These are phyloP conservation scores for Larimichthys crocea DNA, from an alignment of 2,113 vertebrate genomes.

Conservation along the genomic window DNA sequence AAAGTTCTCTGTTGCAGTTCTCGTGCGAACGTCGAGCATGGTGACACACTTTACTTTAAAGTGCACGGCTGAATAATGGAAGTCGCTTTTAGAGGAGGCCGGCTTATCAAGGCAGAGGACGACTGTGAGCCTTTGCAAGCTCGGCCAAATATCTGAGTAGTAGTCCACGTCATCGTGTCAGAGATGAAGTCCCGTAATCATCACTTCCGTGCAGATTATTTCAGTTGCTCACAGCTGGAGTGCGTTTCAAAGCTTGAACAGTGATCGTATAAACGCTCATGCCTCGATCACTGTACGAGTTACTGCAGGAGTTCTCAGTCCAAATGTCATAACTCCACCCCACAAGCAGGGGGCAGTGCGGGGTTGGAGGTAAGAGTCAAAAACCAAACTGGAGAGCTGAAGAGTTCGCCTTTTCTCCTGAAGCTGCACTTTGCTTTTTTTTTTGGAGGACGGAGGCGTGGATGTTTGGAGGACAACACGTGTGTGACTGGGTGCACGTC, in stretches of 20 bases:
- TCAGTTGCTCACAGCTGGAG: conserved; percentile 6
- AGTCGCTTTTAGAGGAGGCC: conserved; percentile 10
- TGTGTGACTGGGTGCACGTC: conserved; percentile 9
- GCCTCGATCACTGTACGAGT: not conserved
- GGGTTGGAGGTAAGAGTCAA: not conserved
- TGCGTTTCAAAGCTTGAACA: conserved; percentile 1
- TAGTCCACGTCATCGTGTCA: not conserved
- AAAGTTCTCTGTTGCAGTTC: conserved; percentile 25
- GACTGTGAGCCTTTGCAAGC: not conserved
- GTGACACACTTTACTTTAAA: not conserved
- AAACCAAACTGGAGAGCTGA: conserved; percentile 12
- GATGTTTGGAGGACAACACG: conserved; percentile 15
- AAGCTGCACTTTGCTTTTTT: not conserved
- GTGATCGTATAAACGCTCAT: not conserved
- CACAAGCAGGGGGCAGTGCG: conserved; percentile 56
- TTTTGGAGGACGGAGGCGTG: not conserved
- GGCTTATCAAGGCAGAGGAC: not conserved
- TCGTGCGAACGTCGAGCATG: not conserved
- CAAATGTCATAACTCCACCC: conserved; percentile 57
- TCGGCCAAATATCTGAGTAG: not conserved
- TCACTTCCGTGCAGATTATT: not conserved
- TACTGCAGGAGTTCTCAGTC: conserved; percentile 32
- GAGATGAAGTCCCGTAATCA: not conserved
- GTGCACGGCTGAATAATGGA: not conserved
- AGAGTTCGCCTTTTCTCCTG: conserved; percentile 21